A percentile compares a stretch with the other conserved stretches of the same genome.
phyloP scores from a whole-genome alignment of 53 echinoderm and acorn worm genomes.

The Crossaster papposus region DNA sequence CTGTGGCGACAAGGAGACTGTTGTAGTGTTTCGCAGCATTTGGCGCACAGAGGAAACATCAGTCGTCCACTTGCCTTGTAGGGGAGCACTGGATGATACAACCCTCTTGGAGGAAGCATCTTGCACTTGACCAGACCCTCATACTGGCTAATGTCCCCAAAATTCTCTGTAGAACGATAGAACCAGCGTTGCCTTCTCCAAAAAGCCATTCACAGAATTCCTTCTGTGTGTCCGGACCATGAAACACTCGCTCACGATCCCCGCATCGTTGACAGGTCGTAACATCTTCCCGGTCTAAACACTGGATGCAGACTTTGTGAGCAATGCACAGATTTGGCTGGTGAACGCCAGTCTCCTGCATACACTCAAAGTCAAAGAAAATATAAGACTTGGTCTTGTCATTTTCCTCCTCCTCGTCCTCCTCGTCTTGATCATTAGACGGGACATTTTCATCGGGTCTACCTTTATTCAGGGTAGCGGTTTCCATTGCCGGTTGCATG shows the following conservation, averaged over 20 bases:
- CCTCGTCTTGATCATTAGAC: no score
- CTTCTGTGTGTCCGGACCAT: constrained; percentile 3
- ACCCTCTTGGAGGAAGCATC: no score
- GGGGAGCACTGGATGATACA: no score
- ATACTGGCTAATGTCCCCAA: no score
- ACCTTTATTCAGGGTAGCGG: no score
- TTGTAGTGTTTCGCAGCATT: no score
- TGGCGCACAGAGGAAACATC: no score
- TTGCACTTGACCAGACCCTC: no score
- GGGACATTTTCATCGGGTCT: no score
- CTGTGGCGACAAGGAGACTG: no score
- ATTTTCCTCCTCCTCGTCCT: background rate
- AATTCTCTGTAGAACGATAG: constrained; percentile 20
- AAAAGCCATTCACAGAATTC: constrained; percentile 36
- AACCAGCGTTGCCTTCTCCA: background rate
- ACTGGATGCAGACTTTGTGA: constrained; percentile 19
- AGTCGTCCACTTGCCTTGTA: no score
- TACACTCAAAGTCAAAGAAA: constrained; percentile 54
- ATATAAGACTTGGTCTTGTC: constrained; percentile 12
- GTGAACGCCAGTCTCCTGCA: constrained; percentile 37
- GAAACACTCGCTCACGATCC: constrained; percentile 12
- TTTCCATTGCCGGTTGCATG: constrained; percentile 9
- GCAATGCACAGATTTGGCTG: constrained; percentile 40
- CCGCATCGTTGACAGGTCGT: no score
- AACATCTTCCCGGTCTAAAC: background rate